Base-by-base conservation (phyloP, 2,888 invertebrate species). In the Calephelis perditalis region DNA sequence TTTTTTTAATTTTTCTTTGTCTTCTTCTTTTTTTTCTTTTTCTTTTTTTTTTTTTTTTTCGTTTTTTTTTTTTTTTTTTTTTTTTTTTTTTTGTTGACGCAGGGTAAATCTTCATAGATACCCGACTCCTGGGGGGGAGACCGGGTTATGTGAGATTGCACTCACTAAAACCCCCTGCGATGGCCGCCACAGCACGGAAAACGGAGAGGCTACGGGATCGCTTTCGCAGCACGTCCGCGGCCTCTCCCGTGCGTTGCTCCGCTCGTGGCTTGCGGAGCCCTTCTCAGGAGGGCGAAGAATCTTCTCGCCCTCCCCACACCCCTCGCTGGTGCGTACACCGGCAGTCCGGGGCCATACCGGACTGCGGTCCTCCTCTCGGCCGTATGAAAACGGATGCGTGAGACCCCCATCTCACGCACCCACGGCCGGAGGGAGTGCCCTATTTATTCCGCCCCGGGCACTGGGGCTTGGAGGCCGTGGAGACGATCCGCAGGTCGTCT, bases 321-420 rank as follows among this genome's bases (percentile, higher is more conserved):
- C 44, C 44, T 44, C 44, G 44, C 44, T 44, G 44, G 44, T 44
- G 44, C 44, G 44, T 44, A 44, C 44, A 44, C 44, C 44, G 44
- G 44, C 44, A 44, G 44, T 44, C 44, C 44, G 44, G 44, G 44
- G 44, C 44, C 44, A 44, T 44, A 44, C 44, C 44, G 44, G 44
- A 44, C 44, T 44, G 44, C 44, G 44, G 44, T 44, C 44, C 44
- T 44, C 44, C 44, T 44, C 44, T 44, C 44, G 44, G 44, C 9
- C 44, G 44, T 44, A 44, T 44, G 44, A 44, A 44, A 44, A 44
- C 44, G 44, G 44, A 44, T 44, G 44, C 44, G 44, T 44, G 44
- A 44, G 44, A 44, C 44, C 44, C 44, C 44, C 44, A 44, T 44
- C 44, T 44, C 44, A 44, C 44, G 44, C 44, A 44, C 44, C 44